Evolutionary conservation across 2,797 vertebrate genomes (phyloP), one percentile per base, ranked within the genome.

Genomic region (Percopsis omiscomaycus): DNA sequence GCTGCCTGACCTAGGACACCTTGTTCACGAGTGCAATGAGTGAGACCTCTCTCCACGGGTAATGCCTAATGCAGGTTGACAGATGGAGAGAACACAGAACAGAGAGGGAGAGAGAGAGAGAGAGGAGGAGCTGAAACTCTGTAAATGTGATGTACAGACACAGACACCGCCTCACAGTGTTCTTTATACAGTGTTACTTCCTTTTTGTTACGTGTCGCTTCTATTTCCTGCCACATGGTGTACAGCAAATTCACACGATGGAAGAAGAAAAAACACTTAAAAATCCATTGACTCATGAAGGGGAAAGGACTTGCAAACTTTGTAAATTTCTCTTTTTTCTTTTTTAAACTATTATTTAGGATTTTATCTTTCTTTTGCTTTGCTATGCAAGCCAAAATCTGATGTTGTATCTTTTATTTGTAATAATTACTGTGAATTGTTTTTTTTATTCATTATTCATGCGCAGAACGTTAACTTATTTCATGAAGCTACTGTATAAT

Each of bases 91-190:
- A 61, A 68, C 71, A 75, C 66, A 50, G 74, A 77, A 69, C 5
- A 78, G 66, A 81, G 77, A 75, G 66, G 51, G 75, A 78, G 70
- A 66, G 55, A 69, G 70, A 66, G 55, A 69, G 68, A 68, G 62
- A 66, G 11, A 72, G 68, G 46, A 47, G 46, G 12, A 15, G 48
- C 14, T 71, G 53, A 84, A 84, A 81, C 68, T 80, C 92, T 98
- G 95, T 96, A 97, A 96, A 96, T 95, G 93, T 93, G 92, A 95
- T 97, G 95, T 97, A 98, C 94, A 98, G 95, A 94, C 93, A 95
- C 94, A 94, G 92, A 93, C 94, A 94, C 94, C 92, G 90, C 93
- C 92, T 94, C 94, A 94, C 91, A 87, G 90, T 92, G 88, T 79
- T 90, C 59, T 90, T 91, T 86, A 84, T 88, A 68, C 91, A 87